A percentile compares a stretch with the other conserved stretches of the same genome.
Evolutionary conservation across 1,140 invertebrate species (phyloP).

Genomic region (Cecropterus lyciades): DNA sequence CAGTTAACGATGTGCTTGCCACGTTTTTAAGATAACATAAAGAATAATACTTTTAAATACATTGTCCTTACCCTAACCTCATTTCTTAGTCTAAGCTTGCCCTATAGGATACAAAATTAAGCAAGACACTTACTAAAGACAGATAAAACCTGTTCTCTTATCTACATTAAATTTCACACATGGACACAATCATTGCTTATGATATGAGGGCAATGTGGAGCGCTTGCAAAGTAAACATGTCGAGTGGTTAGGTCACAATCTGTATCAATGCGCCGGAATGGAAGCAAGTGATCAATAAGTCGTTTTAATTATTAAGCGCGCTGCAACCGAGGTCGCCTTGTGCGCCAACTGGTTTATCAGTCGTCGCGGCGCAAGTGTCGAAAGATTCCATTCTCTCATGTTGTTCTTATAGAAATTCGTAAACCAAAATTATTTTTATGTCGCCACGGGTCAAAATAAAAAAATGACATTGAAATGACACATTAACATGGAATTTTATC

Average conservation of each 20-base stretch:
- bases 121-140: no score
- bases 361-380: conserved; percentile 53
- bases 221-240: conserved; percentile 5
- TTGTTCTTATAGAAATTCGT: conserved; percentile 13
- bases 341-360: conserved; percentile 77
- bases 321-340: conserved; percentile 70
- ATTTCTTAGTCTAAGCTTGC: no score
- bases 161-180: background rate
- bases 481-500: no score
- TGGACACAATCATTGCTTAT: background rate
- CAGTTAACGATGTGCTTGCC: no score
- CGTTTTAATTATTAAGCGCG: conserved; percentile 74
- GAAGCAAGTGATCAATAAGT: conserved; percentile 74
- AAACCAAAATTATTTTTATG: background rate
- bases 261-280: conserved; percentile 70
- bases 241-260: conserved; percentile 58
- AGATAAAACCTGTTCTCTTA: background rate
- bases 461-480: no score
- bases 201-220: background rate
- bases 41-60: no score
- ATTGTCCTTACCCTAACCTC: no score
- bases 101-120: no score
- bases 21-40: no score
- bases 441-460: background rate
- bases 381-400: conserved; percentile 43